Percentiles rank a stretch among this genome's conserved stretches.
Conservation (phyloP, 2,797 vertebrate genomes). For the Chloroceryle amazona region DNA sequence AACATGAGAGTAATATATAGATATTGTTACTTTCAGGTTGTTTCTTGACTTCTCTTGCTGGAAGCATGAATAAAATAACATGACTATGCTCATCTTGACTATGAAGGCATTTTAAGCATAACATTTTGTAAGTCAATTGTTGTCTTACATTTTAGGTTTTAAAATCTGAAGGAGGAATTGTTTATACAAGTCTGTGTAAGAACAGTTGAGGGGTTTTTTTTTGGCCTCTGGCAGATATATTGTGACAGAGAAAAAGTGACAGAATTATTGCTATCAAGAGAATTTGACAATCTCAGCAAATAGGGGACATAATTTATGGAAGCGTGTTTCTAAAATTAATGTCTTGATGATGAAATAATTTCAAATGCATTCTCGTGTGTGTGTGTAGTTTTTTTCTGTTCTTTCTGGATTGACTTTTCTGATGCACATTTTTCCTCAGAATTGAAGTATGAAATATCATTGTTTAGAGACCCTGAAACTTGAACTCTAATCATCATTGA, state of each 20-base stretch:
- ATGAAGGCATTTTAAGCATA: neutral
- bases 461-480: neutral
- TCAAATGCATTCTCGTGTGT: fast-evolving
- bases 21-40: neutral
- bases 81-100: neutral
- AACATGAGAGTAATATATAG: neutral
- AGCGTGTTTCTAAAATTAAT: neutral
- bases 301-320: neutral
- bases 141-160: neutral
- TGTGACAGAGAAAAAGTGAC: neutral
- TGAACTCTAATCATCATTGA: neutral
- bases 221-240: neutral
- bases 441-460: neutral
- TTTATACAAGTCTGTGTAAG: neutral
- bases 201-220: too few relatives aligned
- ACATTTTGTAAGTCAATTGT: neutral
- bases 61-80: neutral
- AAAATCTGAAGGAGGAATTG: neutral
- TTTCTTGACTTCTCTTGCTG: neutral
- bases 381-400: neutral
- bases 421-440: neutral
- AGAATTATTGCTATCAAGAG: neutral
- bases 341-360: neutral
- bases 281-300: neutral
- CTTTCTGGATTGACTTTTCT: neutral